phyloP scores from a whole-genome alignment of 2,888 invertebrate species.

The Molorchus minor region DNA sequence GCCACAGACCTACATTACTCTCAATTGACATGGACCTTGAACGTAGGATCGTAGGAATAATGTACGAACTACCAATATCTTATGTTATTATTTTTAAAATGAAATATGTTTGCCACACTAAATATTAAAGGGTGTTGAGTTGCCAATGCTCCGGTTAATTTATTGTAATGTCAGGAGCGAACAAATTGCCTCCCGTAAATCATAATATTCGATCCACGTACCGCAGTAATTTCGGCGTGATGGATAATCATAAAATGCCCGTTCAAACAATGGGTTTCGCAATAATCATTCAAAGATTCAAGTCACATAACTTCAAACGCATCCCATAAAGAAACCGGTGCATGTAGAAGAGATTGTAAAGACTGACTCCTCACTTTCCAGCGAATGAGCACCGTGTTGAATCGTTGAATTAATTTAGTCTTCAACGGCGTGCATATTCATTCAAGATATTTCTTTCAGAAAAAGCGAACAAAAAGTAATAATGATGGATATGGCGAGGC shows the following conservation, averaged over 20 bases:
- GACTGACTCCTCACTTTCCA: slow-evolving; percentile 25
- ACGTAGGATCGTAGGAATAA: no score
- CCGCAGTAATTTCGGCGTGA: slow-evolving; percentile 20
- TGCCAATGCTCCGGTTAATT: no score
- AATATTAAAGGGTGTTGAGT: no score
- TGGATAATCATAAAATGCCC: slow-evolving; percentile 23
- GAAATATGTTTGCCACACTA: no score
- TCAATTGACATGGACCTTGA: no score
- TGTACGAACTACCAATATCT: no score
- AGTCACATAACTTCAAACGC: slow-evolving; percentile 34
- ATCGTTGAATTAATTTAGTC: slow-evolving; percentile 16
- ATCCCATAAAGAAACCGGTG: slow-evolving; percentile 34
- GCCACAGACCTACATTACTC: no score
- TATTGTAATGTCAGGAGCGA: no score
- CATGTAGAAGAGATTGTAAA: slow-evolving; percentile 27
- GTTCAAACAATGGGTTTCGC: slow-evolving; percentile 28
- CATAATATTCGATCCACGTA: slow-evolving; percentile 31
- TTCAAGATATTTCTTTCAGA: no score
- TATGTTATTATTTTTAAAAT: no score
- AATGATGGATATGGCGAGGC: slow-evolving; percentile 30
- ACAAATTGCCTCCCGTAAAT: no score
- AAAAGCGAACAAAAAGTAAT: no score
- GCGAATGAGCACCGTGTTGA: slow-evolving; percentile 9
- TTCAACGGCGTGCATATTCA: not conserved
- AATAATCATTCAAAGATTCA: slow-evolving; percentile 37